Evolutionary conservation across 92 coral and sea anemone species (phyloP).

Genomic region (Ricordea florida): DNA sequence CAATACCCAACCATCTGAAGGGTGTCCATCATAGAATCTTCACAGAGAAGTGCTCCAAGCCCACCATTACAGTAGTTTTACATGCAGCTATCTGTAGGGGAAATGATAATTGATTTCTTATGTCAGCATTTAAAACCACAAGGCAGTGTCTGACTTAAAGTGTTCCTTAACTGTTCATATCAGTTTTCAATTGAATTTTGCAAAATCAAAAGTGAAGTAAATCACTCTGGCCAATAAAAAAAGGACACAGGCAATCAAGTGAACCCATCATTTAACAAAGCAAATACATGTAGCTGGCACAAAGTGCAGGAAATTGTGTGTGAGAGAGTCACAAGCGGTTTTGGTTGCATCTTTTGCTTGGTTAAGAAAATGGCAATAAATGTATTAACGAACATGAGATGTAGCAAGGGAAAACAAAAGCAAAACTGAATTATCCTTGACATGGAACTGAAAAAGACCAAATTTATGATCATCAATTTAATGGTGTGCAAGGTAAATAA

Average conservation of each 20-base stretch:
- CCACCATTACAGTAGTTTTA: conserved; percentile 51
- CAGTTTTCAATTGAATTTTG: neutral
- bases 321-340: neutral
- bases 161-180: neutral
- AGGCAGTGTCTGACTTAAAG: conserved; percentile 1
- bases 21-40: conserved; percentile 61
- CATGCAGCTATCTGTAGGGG: conserved; percentile 56
- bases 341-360: neutral
- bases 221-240: conserved; percentile 2
- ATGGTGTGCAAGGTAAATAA: conserved; percentile 13
- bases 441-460: neutral
- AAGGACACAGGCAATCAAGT: neutral
- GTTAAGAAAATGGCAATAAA: neutral
- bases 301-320: conserved; percentile 7
- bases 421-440: neutral
- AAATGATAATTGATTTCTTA: conserved; percentile 6
- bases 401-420: neutral
- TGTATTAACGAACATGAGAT: neutral
- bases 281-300: conserved; percentile 7
- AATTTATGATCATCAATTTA: neutral
- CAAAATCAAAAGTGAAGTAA: neutral
- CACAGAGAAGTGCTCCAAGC: conserved; percentile 37
- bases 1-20: conserved; percentile 61
- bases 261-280: conserved; percentile 1
- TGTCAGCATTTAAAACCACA: neutral